Evolutionary conservation across 1,140 invertebrate species (phyloP).

Genomic region (Cepaea nemoralis): DNA sequence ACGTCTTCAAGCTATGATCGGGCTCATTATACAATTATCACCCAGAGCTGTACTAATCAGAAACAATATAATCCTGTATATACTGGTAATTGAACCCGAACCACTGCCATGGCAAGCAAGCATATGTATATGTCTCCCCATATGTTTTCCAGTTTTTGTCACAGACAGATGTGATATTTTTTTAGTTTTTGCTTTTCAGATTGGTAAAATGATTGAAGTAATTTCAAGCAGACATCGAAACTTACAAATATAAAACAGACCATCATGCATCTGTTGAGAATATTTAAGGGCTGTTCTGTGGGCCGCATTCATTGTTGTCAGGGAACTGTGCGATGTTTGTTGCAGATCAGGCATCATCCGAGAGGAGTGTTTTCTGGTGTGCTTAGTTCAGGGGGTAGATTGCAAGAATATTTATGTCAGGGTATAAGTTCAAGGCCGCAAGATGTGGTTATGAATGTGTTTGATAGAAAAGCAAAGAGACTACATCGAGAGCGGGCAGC

Average conservation of each 20-base stretch:
- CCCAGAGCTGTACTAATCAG: too few relatives aligned
- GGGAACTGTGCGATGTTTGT: background rate
- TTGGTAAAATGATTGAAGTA: background rate
- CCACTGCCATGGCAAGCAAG: too few relatives aligned
- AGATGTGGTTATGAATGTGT: conserved; percentile 80
- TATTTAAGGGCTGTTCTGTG: background rate
- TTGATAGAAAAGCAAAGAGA: conserved; percentile 87
- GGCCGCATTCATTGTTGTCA: background rate
- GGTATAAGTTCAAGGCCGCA: background rate
- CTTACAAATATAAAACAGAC: background rate
- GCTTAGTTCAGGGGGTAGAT: background rate
- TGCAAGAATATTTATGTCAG: background rate
- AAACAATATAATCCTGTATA: too few relatives aligned
- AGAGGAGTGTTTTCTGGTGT: background rate
- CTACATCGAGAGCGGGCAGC: conserved; percentile 86
- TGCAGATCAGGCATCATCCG: background rate
- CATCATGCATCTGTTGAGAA: background rate
- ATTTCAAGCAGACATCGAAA: background rate
- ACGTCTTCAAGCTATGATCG: too few relatives aligned
- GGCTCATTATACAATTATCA: too few relatives aligned
- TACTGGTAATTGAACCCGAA: too few relatives aligned
- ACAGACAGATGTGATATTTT: too few relatives aligned
- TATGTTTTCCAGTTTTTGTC: too few relatives aligned
- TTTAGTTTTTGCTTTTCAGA: background rate
- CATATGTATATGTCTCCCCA: too few relatives aligned